Base-by-base conservation (phyloP, 2,888 invertebrate species). In the Agrypnus murinus region DNA sequence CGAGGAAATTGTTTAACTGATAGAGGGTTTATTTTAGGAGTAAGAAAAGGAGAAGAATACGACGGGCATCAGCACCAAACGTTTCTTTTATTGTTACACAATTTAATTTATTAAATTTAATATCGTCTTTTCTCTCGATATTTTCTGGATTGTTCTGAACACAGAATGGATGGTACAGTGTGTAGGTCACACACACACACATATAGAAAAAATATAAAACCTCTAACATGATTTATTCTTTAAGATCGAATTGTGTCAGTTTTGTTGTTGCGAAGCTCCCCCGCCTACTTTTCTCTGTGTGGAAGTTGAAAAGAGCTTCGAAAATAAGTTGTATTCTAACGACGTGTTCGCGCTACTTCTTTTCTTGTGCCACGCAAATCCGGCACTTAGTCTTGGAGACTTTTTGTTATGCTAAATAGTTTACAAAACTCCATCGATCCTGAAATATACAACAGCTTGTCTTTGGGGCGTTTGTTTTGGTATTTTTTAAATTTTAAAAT, bases 1-100 rank as follows among this genome's bases (percentile, higher is more conserved):
- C 78, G 77, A 75, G 79, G 78, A 82, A 81, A 83, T 83, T 83
- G 81, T 83, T 83, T 83, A 80, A 82, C 81, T 73, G 77, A 77
- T 75, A 25, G 25, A 25, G 74, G 72, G n/a, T 72, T 74, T 75
- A 75, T 77, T 74, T 75, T 71, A 71, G 65, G 66, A 25, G 25
- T n/a, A n/a, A n/a, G n/a, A n/a, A n/a, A n/a, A n/a, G n/a, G n/a
- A n/a, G n/a, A n/a, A n/a, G n/a, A n/a, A n/a, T n/a, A n/a, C n/a
- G n/a, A n/a, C n/a, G n/a, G n/a, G n/a, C n/a, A n/a, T n/a, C n/a
- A n/a, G n/a, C n/a, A n/a, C n/a, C 25, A 25, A 25, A 25, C 25
- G 25, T 25, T 5, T 25, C 5, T 5, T 25, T 25, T 25, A 25
- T 25, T 25, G 25, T 25, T 25, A 25, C 10, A 48, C 15, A 17